Base-by-base conservation (phyloP, 2,888 invertebrate species). In the Anodontia alba region DNA sequence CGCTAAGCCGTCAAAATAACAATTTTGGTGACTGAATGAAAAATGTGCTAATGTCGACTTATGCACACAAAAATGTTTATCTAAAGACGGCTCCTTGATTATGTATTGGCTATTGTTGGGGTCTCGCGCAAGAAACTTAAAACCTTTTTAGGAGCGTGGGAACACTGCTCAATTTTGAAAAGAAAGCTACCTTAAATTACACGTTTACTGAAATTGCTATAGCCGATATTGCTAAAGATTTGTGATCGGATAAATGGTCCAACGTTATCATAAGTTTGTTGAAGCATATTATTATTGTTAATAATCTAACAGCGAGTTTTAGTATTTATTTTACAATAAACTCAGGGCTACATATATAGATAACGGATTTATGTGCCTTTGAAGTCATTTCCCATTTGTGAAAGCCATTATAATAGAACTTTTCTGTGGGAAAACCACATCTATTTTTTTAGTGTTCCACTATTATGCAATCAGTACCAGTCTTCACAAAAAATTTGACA, bases 21-120 rank as follows among this genome's bases (percentile, higher is more conserved):
- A 83, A 79, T 76, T 83, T 83, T 79, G 74, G 73, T 75, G 73
- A 70, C 76, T 71, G 81, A 81, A 73, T 77, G 76, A 66, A 73
- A 80, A 66, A 73, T 76, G 80, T 79, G 83, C 77, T 86, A 81
- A 83, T 83, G 77, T 79, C 83, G 78, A 81, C 83, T 83, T 83
- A 86, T 74, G 77, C 62, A 74, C 71, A 75, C 82, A 83, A 85
- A 81, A 78, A 69, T 79, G 83, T 86, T 83, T 83, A 79, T 76
- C 71, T 79, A 73, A 38, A 62, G 57, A 51, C 57, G 68, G 81
- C 72, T 71, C 77, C 76, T 42, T 81, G 80, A 79, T 83, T 83
- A 81, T 79, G 69, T 71, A 74, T 77, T 51, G 38, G 54, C 72
- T 73, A 78, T 83, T 78, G 78, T 79, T 67, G 42, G 66, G 66